Evolutionary conservation across 2,797 vertebrate species (phyloP), one percentile per base, ranked within the genome.

Genomic region (Setipinna tenuifilis): DNA sequence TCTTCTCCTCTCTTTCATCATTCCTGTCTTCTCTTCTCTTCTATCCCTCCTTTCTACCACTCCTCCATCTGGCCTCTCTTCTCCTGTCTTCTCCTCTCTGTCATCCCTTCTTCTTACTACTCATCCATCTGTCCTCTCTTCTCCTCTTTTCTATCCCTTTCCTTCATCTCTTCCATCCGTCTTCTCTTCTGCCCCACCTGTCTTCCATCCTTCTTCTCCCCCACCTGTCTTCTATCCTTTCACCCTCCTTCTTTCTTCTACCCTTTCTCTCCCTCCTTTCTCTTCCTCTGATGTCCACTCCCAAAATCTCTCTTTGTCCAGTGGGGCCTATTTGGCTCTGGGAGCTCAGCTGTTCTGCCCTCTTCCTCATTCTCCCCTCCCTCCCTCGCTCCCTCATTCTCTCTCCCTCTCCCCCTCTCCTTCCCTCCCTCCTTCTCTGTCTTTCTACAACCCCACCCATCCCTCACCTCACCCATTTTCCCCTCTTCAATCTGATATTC

Each of bases 191-290:
- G 19, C 14, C 41, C n/a, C 41, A 9, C 68, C 57, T 87, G 81
- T 46, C 59, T 86, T 62, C 21, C 35, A 25, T n/a, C 10, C 19
- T 81, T 54, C 82, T 68, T 44, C 81, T 84, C n/a, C n/a, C n/a
- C n/a, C n/a, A n/a, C n/a, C 61, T 82, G 71, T 28, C 50, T 58
- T 25, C 41, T 35, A 2, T 23, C 41, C 46, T 28, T 50, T 31
- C 10, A 0, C 88, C 87, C 87, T 90, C 90, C 90, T 88, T 93
- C 85, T 48, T 10, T 48, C 46, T 48, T 10, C 10, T 10, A 4
- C 46, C 46, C 46, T 48, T 10, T 48, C 46, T 10, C 4, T 10
- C 10, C 46, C 46, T 48, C 46, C 46, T 10, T 48, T 48, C n/a
- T 48, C 46, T 48, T 48, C 3, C 3, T 91, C 46, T 48, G 46